Evolutionary conservation across 2,797 vertebrate genomes (phyloP).

Genomic region (Streptopelia turtur): DNA sequence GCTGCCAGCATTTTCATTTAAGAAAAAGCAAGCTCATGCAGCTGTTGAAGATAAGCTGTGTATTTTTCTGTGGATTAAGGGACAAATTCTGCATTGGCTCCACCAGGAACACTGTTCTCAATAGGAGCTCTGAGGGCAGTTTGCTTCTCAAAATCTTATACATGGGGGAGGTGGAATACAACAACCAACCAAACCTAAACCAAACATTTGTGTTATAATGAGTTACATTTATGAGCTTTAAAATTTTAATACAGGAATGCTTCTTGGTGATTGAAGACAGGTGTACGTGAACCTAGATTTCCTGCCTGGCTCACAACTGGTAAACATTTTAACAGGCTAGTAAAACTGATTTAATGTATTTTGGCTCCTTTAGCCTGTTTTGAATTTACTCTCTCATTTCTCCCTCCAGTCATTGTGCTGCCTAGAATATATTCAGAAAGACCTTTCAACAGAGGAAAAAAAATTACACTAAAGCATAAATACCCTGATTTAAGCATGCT

Average conservation of each 20-base stretch:
- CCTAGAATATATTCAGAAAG: neutral
- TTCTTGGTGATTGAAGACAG: neutral
- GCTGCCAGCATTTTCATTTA: conserved; percentile 6
- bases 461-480: neutral
- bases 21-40: neutral
- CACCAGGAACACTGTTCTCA: neutral
- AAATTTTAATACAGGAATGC: neutral
- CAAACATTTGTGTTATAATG: neutral
- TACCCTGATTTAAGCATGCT: neutral
- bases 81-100: neutral
- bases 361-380: neutral
- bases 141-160: neutral
- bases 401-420: neutral
- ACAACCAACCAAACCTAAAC: too few relatives aligned
- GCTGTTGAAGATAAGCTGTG: neutral
- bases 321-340: neutral
- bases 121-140: neutral
- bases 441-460: neutral
- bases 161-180: too few relatives aligned
- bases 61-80: neutral
- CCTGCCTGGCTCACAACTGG: neutral
- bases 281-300: neutral
- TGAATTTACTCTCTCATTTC: neutral
- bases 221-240: neutral
- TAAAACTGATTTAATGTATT: neutral